phyloP scores from a whole-genome alignment of 2,113 vertebrate genomes.

The Cavia aperea region DNA sequence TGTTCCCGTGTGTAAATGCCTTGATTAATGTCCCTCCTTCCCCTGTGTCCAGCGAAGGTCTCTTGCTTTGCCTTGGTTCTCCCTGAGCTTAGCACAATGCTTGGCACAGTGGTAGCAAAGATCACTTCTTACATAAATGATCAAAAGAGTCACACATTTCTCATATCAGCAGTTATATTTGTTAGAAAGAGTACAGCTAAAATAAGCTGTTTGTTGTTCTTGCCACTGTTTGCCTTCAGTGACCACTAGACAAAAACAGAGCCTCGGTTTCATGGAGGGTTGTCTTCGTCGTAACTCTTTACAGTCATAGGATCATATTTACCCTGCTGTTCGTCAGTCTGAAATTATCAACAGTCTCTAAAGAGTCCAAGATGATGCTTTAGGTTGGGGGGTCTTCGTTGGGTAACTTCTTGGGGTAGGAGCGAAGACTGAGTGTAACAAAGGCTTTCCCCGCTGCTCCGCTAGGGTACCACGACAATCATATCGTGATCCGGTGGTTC shows the following conservation, averaged over 20 bases:
- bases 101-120: not conserved
- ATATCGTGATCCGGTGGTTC: constrained; percentile 99
- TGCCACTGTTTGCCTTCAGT: not conserved
- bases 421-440: constrained; percentile 21
- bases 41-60: not conserved
- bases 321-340: not conserved
- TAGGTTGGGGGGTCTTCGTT: not conserved
- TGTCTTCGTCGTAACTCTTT: constrained; percentile 26
- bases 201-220: not conserved
- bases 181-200: constrained; percentile 14
- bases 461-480: constrained; percentile 98
- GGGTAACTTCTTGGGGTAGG: not conserved
- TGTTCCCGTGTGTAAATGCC: not conserved
- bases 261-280: not conserved
- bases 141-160: not conserved
- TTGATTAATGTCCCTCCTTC: not conserved
- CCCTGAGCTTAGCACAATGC: not conserved
- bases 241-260: not conserved
- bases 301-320: not conserved
- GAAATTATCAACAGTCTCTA: not conserved
- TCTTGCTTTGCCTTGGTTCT: not conserved
- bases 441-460: constrained; percentile 39
- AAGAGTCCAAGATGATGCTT: constrained; percentile 6
- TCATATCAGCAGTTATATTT: not conserved
- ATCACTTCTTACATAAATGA: constrained; percentile 22